Evolutionary conservation across 1,140 invertebrate species (phyloP).

Genomic region (Leptinotarsa texana): DNA sequence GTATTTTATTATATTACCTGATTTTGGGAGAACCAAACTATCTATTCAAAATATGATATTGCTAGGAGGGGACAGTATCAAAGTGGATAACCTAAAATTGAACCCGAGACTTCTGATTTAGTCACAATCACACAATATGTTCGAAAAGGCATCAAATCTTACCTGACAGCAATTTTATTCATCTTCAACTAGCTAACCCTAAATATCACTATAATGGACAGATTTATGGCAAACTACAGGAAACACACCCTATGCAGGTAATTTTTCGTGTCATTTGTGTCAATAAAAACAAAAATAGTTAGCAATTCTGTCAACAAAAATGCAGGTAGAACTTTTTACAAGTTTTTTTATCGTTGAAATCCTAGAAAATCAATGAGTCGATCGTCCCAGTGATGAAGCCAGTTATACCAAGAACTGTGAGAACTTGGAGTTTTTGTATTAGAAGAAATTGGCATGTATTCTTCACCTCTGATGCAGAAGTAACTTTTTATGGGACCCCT

Average conservation of each 20-base stretch:
- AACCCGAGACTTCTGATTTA: too few relatives aligned
- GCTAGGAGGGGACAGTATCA: too few relatives aligned
- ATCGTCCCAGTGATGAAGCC: conserved; percentile 67
- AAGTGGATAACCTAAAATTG: too few relatives aligned
- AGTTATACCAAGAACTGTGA: conserved; percentile 53
- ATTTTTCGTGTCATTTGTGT: not conserved
- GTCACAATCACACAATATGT: too few relatives aligned
- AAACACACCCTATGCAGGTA: not conserved
- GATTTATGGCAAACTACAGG: conserved; percentile 8
- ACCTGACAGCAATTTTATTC: not conserved
- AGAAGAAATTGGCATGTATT: conserved; percentile 68
- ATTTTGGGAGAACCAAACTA: too few relatives aligned
- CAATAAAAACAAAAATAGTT: not conserved
- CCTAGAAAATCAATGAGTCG: conserved; percentile 68
- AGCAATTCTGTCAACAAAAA: too few relatives aligned
- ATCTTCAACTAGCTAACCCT: not conserved
- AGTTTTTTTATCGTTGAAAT: conserved; percentile 56
- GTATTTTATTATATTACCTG: too few relatives aligned
- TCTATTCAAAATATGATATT: too few relatives aligned
- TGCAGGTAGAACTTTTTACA: conserved; percentile 1
- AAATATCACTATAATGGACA: conserved; percentile 1
- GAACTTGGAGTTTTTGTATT: conserved; percentile 35
- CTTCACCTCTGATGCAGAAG: conserved; percentile 76
- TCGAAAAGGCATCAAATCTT: too few relatives aligned
- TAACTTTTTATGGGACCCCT: conserved; percentile 77